A percentile compares a stretch with the other conserved stretches of the same genome.
phyloP scores from a whole-genome alignment of 2,113 vertebrate species.

The Rhea pennata region DNA sequence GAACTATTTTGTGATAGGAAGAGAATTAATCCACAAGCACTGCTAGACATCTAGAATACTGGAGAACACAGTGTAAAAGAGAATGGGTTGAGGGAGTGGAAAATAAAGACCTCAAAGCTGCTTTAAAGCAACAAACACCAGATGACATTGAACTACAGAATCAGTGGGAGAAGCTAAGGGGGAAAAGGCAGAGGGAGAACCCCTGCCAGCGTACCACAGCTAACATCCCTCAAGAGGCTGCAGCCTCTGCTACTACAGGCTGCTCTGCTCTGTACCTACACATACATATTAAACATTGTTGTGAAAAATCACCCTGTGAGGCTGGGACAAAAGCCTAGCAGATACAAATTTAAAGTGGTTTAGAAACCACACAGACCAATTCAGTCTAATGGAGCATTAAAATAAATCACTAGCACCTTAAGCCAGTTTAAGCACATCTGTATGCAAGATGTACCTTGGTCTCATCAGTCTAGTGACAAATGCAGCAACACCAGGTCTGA shows the following conservation, averaged over 20 bases:
- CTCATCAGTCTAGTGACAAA: constrained; percentile 9
- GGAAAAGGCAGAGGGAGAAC: background rate
- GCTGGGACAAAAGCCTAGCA: constrained; percentile 20
- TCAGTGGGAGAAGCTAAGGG: background rate
- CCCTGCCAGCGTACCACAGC: fast-evolving
- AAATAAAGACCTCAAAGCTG: background rate
- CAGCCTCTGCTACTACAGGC: background rate
- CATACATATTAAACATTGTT: background rate
- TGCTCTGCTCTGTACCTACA: background rate
- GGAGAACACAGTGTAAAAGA: background rate
- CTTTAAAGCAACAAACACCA: background rate
- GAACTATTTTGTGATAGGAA: constrained; percentile 3
- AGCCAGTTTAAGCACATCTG: constrained; percentile 64
- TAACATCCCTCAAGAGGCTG: background rate
- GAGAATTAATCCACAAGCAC: background rate
- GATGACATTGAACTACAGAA: background rate
- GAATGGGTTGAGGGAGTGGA: fast-evolving
- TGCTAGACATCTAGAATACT: background rate
- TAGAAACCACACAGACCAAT: constrained; percentile 62
- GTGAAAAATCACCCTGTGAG: background rate
- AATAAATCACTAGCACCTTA: constrained; percentile 65
- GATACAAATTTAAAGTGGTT: constrained; percentile 48
- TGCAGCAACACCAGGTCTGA: background rate
- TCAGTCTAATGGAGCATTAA: constrained; percentile 64
- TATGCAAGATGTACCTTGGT: constrained; percentile 37